Conservation (phyloP, 1,140 invertebrate genomes). For the Nebria ingens region DNA sequence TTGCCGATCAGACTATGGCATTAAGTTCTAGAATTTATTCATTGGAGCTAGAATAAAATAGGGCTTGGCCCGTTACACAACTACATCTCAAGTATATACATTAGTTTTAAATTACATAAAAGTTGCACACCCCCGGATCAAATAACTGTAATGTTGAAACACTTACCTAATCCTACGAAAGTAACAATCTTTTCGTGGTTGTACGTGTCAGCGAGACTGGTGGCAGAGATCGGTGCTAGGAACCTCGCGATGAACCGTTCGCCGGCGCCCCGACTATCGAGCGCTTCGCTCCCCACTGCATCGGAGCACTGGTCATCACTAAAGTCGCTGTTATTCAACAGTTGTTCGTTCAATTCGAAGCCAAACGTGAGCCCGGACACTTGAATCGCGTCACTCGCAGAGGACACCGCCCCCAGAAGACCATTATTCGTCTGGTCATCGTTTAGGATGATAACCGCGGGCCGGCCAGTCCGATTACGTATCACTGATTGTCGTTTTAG, state of each 20-base stretch:
- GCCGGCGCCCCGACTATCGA: slow-evolving; percentile 20
- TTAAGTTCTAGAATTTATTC: too few species aligned
- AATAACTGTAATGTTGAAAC: slow-evolving; percentile 9
- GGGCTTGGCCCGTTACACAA: too few species aligned
- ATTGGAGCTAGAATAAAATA: too few species aligned
- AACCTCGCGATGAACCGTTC: slow-evolving; percentile 18
- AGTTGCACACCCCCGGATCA: too few species aligned
- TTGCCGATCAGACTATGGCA: too few species aligned
- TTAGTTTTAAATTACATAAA: too few species aligned
- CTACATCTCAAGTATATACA: too few species aligned
- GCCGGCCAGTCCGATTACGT: slow-evolving; percentile 32
- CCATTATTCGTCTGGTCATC: slow-evolving; percentile 33
- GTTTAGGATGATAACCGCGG: slow-evolving; percentile 51
- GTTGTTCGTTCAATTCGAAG: slow-evolving; percentile 56
- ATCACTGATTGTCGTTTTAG: slow-evolving; percentile 13
- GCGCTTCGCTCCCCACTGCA: slow-evolving; percentile 4
- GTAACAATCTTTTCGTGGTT: slow-evolving; percentile 52
- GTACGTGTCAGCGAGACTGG: slow-evolving; percentile 23
- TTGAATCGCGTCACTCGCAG: slow-evolving; percentile 21
- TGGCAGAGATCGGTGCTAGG: slow-evolving; percentile 11
- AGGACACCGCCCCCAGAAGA: slow-evolving; percentile 33
- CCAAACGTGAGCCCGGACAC: slow-evolving; percentile 52
- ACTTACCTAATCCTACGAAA: slow-evolving; percentile 50
- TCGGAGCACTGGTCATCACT: background rate
- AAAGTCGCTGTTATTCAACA: slow-evolving; percentile 29